Percentiles rank a stretch among this genome's conserved stretches.
Conservation (phyloP, 2,888 invertebrate genomes). For the Noctuana brunneofusca region DNA sequence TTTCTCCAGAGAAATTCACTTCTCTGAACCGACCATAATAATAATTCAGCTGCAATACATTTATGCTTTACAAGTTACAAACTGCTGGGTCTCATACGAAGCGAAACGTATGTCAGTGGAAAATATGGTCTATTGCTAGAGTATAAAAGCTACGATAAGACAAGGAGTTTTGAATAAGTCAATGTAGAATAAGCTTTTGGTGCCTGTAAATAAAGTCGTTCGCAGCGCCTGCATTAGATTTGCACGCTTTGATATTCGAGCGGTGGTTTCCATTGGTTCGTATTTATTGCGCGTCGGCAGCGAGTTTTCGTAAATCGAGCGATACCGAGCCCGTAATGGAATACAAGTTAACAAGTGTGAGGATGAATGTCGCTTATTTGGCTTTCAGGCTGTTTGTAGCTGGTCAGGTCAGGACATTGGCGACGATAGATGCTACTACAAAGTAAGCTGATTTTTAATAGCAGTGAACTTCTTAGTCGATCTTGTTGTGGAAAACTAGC, state of each 20-base stretch:
- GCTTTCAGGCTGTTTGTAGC: neutral
- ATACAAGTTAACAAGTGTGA: constrained; percentile 1
- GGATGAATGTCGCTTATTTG: constrained; percentile 11
- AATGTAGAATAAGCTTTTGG: neutral
- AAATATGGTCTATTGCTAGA: constrained; percentile 15
- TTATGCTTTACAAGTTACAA: constrained; percentile 36
- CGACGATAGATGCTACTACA: neutral
- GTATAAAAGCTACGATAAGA: constrained; percentile 1
- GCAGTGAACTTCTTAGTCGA: neutral
- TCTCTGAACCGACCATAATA: constrained; percentile 34
- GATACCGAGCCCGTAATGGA: constrained; percentile 14
- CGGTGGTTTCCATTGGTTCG: constrained; percentile 37
- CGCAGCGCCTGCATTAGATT: constrained; percentile 2
- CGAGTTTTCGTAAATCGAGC: constrained; percentile 16
- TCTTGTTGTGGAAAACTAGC: neutral
- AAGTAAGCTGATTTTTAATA: neutral
- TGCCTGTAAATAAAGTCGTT: neutral
- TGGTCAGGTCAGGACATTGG: neutral
- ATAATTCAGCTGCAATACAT: constrained; percentile 39
- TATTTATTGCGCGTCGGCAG: constrained; percentile 38
- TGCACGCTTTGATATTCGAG: constrained; percentile 12
- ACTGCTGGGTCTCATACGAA: constrained; percentile 16
- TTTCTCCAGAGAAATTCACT: constrained; percentile 42
- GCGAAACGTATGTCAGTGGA: constrained; percentile 5
- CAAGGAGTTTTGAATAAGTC: constrained; percentile 5